Conservation (phyloP, 92 coral and sea anemone genomes). For the Pocillopora meandrina region DNA sequence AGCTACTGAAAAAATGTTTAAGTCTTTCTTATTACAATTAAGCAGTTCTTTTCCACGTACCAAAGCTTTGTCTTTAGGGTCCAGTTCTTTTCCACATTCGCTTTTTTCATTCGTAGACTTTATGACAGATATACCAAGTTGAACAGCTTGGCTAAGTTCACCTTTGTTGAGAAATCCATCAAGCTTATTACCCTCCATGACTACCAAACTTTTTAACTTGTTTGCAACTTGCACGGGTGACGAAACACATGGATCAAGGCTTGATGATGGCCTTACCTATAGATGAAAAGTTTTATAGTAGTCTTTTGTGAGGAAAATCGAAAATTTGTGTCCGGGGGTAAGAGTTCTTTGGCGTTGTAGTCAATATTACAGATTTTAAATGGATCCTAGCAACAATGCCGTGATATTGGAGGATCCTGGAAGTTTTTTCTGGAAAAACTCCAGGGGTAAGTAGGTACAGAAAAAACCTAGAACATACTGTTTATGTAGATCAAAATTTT, state of each 20-base stretch:
- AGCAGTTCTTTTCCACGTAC: not conserved
- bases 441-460: no score
- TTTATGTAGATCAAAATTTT: no score
- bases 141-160: slow-evolving; percentile 30
- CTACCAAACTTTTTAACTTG: slow-evolving; percentile 14
- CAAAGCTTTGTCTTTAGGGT: not conserved
- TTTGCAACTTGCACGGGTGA: slow-evolving; percentile 6
- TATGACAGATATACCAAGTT: slow-evolving; percentile 17
- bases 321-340: not conserved
- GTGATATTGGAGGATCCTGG: no score
- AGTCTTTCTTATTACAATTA: no score
- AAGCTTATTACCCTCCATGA: slow-evolving; percentile 4
- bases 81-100: slow-evolving; percentile 15
- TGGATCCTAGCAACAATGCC: no score
- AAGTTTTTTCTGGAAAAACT: no score
- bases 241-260: slow-evolving; percentile 18
- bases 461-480: no score
- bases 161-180: slow-evolving; percentile 29
- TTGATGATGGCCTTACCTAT: slow-evolving; percentile 18
- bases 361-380: no score
- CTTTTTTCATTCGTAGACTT: slow-evolving; percentile 13
- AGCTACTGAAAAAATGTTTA: no score
- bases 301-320: no score
- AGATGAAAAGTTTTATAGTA: not conserved
- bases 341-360: no score